Base-by-base conservation (phyloP, 2,113 vertebrate species). In the Labrus mixtus region DNA sequence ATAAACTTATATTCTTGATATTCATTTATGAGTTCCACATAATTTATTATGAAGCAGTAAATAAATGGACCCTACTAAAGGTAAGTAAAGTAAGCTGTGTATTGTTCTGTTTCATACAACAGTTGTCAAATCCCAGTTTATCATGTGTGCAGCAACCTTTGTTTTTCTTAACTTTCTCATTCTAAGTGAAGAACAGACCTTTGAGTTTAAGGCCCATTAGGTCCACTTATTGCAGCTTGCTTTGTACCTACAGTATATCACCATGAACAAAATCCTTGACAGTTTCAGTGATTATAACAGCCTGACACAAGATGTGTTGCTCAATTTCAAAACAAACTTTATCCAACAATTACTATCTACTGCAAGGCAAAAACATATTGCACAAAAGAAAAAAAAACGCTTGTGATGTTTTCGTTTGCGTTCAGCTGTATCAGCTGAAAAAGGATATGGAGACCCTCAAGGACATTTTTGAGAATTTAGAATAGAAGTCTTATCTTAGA, bases 401-500 rank as follows among this genome's bases (percentile, higher is more conserved):
- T 2, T 1, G 37, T 62, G 17, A 17, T 48, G 7, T 53, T 43
- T 20, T 56, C n/a, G 6, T 20, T 59, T 58, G 1, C 48, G n/a
- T 10, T 69, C 13, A 23, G 19, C 45, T 57, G 15, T 55, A 9
- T 48, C 23, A 70, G 61, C 17, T 23, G 17, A 59, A 3, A 3
- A 33, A 36, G 10, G 16, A 74, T 22, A 36, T 29, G 3, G 6
- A 71, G 39, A 41, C 22, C 20, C n/a, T 58, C 43, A 48, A 67
- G 56, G 25, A 65, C 13, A 25, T 75, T 75, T 65, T 66, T 1
- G 1, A 48, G 46, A 48, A 15, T 19, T 48, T 48, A 19, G 46
- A 48, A 48, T 19, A 19, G 2, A 72, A 48, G 39, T 55, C 33
- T 69, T 25, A 73, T 76, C 60, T 60, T 39, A 19, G 57, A 23